These are phyloP conservation scores for Limenitis camilla DNA, from an alignment of 2,888 invertebrate species.

Conservation along the genomic window DNA sequence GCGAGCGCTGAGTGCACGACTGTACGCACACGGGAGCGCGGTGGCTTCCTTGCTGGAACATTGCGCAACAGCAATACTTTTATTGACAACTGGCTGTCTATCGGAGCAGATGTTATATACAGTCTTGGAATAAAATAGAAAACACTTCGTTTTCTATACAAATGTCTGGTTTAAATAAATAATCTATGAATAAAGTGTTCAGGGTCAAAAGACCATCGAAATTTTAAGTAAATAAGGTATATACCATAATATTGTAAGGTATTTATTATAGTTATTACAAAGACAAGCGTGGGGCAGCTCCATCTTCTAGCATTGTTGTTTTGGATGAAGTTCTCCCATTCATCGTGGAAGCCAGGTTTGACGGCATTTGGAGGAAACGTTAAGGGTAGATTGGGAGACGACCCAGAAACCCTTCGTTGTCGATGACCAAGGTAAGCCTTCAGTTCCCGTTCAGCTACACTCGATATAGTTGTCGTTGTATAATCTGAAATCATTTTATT, in stretches of 20 bases:
- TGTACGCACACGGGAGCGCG: too few relatives aligned
- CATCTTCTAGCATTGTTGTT: constrained; percentile 29
- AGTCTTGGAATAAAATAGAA: too few relatives aligned
- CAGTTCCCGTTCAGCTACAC: constrained; percentile 51
- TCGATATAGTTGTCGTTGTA: constrained; percentile 21
- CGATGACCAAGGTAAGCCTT: constrained; percentile 27
- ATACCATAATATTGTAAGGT: constrained; percentile 44
- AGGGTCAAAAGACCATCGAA: neutral
- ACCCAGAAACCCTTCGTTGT: neutral
- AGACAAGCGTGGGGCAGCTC: constrained; percentile 29
- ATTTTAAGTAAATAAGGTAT: constrained; percentile 16
- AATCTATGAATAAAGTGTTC: constrained; percentile 31
- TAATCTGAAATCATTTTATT: neutral
- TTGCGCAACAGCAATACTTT: too few relatives aligned
- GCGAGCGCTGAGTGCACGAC: too few relatives aligned
- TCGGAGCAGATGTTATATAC: too few relatives aligned
- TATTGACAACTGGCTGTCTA: too few relatives aligned
- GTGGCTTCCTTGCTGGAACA: too few relatives aligned
- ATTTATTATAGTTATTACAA: constrained; percentile 48
- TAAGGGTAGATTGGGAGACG: neutral
- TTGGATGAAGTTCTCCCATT: constrained; percentile 47
- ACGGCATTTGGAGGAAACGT: constrained; percentile 37
- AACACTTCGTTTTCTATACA: too few relatives aligned
- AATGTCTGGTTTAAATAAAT: constrained; percentile 38
- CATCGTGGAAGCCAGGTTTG: constrained; percentile 30